phyloP scores from a whole-genome alignment of 1,140 invertebrate genomes.

The Drosophila kepulauana region DNA sequence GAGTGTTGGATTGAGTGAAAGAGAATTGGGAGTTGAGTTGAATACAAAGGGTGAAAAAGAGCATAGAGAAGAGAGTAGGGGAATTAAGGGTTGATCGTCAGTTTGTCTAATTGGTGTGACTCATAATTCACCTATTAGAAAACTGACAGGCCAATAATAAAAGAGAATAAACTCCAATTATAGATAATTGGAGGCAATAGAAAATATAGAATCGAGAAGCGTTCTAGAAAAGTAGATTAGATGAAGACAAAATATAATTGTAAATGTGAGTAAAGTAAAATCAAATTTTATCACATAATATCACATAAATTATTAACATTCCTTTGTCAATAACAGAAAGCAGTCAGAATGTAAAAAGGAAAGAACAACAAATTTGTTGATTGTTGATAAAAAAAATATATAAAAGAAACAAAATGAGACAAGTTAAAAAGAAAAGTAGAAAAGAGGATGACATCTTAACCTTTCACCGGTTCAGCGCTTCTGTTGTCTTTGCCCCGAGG shows the following conservation, averaged over 20 bases:
- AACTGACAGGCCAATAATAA: constrained; percentile 37
- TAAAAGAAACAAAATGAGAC: neutral
- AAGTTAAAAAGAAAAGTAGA: constrained; percentile 26
- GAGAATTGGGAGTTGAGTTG: constrained; percentile 46
- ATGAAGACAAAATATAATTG: no score
- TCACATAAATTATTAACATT: no score
- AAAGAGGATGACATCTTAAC: constrained; percentile 74
- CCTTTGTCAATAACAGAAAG: constrained; percentile 4
- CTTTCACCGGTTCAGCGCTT: constrained; percentile 60
- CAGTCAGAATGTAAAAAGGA: constrained; percentile 38
- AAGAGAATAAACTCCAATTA: constrained; percentile 1
- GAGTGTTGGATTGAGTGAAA: constrained; percentile 10
- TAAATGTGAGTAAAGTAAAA: no score
- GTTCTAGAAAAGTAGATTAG: no score
- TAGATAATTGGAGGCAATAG: no score
- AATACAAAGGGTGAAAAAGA: constrained; percentile 19
- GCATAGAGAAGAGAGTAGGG: neutral
- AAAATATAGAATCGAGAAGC: no score
- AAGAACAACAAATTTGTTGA: constrained; percentile 76
- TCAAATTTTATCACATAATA: no score
- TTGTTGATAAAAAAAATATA: constrained; percentile 61
- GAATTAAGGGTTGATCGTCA: constrained; percentile 21
- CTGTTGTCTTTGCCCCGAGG: constrained; percentile 19
- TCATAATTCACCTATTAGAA: no score
- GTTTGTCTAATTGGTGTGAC: constrained; percentile 45